Evolutionary conservation across 2,113 vertebrate species (phyloP).

Genomic region (Leucopternis melanops): DNA sequence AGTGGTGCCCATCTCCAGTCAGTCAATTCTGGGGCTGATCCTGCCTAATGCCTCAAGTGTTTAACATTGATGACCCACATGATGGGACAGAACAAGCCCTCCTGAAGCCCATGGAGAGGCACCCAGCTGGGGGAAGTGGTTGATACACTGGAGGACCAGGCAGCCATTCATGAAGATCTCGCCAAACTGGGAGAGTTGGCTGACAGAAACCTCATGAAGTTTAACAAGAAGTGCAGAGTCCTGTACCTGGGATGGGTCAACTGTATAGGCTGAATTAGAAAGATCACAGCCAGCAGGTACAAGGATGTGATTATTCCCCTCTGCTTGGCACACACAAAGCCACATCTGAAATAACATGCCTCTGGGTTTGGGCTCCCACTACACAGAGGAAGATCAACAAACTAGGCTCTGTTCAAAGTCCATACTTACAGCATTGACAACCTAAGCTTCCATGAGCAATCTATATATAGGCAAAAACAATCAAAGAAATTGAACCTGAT

Average conservation of each 20-base stretch:
- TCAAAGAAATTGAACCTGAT: no score
- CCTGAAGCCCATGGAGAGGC: neutral
- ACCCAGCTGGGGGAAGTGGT: neutral
- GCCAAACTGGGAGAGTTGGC: neutral
- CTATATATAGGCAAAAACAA: no score
- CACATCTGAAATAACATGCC: neutral
- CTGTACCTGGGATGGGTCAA: neutral
- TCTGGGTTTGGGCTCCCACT: neutral
- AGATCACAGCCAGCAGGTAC: neutral
- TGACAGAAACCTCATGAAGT: neutral
- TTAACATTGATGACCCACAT: accelerated
- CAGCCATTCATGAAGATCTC: neutral
- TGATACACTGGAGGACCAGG: neutral
- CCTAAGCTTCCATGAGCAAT: neutral
- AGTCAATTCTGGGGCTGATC: neutral
- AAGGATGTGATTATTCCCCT: neutral
- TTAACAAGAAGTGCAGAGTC: neutral
- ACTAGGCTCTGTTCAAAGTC: neutral
- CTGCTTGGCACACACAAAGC: neutral
- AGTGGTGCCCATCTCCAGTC: neutral
- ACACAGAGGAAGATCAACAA: neutral
- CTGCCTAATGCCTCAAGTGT: neutral
- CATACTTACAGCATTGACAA: neutral
- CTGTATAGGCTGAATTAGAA: neutral
- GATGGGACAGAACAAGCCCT: neutral